These are phyloP conservation scores for Philaenus spumarius DNA, from an alignment of 1,140 invertebrate genomes.

Conservation along the genomic window DNA sequence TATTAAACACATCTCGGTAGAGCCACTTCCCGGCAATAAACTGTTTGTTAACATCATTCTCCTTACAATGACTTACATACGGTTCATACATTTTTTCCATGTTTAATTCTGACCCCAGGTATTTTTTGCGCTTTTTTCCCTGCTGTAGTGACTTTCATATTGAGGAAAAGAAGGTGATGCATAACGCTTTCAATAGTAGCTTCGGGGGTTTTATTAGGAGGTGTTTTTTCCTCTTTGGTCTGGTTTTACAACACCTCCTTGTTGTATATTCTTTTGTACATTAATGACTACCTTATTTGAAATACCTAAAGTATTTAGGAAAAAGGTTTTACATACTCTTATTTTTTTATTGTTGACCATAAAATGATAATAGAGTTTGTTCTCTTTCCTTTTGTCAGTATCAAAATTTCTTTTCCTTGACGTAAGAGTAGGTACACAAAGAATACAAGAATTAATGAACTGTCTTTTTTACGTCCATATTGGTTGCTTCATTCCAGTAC, in stretches of 20 bases:
- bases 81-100: conserved; percentile 9
- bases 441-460: conserved; percentile 2
- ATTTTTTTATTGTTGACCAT: conserved; percentile 5
- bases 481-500: conserved; percentile 12
- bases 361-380: conserved; percentile 3
- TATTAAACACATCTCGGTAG: neutral
- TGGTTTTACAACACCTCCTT: conserved; percentile 6
- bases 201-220: conserved; percentile 7
- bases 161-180: conserved; percentile 3
- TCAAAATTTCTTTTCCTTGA: conserved; percentile 11
- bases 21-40: neutral
- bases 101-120: conserved; percentile 5
- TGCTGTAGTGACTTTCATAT: too few species aligned
- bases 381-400: conserved; percentile 3
- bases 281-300: conserved; percentile 7
- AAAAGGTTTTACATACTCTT: too few species aligned
- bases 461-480: conserved; percentile 9
- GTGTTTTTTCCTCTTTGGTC: conserved; percentile 4
- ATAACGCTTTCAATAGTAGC: neutral
- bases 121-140: neutral
- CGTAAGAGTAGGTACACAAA: neutral
- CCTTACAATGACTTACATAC: neutral
- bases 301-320: conserved; percentile 9
- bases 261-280: conserved; percentile 1
- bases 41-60: neutral